phyloP scores from a whole-genome alignment of 2,797 vertebrate genomes.

The Rhodeus uyekii region DNA sequence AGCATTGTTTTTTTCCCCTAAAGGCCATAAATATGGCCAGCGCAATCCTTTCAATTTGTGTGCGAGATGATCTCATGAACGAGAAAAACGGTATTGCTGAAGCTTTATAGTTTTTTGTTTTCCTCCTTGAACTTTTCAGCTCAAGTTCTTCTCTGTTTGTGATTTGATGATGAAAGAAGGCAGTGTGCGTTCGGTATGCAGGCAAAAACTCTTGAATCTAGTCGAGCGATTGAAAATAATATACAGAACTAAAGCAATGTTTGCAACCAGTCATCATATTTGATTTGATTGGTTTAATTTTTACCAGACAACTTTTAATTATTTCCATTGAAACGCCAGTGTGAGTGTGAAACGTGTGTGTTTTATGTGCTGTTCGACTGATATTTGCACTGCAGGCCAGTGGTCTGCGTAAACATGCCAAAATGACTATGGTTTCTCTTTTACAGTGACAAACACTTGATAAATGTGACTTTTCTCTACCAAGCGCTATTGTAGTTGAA shows the following conservation, averaged over 20 bases:
- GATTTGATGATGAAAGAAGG: not conserved
- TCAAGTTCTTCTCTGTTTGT: not conserved
- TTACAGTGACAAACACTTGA: not conserved
- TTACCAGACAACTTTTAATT: not conserved
- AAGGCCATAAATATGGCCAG: not conserved
- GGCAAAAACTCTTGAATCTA: slow-evolving; percentile 37
- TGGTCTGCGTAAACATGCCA: slow-evolving; percentile 53
- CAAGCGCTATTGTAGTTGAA: not conserved
- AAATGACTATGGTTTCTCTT: not conserved
- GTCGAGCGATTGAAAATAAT: not conserved
- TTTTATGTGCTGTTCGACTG: slow-evolving; percentile 2
- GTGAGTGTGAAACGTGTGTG: not conserved
- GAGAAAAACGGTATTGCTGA: not conserved
- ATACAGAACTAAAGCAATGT: slow-evolving; percentile 15
- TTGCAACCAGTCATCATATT: not conserved
- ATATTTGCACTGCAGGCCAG: slow-evolving; percentile 69
- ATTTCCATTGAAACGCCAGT: not conserved
- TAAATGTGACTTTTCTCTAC: not conserved
- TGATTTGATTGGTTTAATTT: not conserved
- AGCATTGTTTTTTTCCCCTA: not conserved
- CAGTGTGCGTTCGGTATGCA: not conserved
- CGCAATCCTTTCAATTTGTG: not conserved
- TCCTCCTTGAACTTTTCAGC: not conserved
- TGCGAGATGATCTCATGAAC: not conserved
- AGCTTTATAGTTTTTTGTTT: not conserved